Evolutionary conservation across 2,113 vertebrate species (phyloP).

Genomic region (Cyprinodon tularosa): DNA sequence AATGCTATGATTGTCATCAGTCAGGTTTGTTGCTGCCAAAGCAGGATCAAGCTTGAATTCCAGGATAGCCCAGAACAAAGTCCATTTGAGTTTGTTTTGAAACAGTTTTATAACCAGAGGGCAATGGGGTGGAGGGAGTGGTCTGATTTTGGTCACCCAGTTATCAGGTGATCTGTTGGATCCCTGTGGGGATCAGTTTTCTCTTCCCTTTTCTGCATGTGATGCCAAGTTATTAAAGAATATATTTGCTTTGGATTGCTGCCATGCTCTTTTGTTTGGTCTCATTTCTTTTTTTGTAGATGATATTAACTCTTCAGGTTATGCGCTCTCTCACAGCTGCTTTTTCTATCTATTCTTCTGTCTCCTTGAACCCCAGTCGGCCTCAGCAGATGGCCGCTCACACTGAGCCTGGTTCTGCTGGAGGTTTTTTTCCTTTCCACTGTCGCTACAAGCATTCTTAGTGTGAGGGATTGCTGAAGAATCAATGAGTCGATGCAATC

Average conservation of each 20-base stretch:
- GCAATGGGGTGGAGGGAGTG: not conserved
- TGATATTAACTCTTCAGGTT: not conserved
- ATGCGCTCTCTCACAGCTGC: no score
- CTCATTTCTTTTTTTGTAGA: no score
- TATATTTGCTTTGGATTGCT: not conserved
- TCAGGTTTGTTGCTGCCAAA: not conserved
- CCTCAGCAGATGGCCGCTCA: no score
- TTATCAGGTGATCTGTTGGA: slow-evolving; percentile 24
- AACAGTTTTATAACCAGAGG: not conserved
- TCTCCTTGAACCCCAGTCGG: no score
- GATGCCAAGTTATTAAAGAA: not conserved
- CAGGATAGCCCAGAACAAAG: not conserved
- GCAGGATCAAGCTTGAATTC: not conserved
- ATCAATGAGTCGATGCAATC: no score
- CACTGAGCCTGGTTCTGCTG: no score
- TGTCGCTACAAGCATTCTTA: no score
- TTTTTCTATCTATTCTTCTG: no score
- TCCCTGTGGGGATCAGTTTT: not conserved
- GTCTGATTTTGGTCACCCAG: not conserved
- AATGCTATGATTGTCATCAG: not conserved
- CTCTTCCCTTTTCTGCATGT: slow-evolving; percentile 1
- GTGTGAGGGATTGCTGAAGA: no score
- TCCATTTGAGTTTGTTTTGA: not conserved
- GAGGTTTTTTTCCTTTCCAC: no score
- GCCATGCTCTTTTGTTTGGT: no score